These are phyloP conservation scores for Cyprinus carpio DNA, from an alignment of 2,113 vertebrate genomes.

Conservation along the genomic window DNA sequence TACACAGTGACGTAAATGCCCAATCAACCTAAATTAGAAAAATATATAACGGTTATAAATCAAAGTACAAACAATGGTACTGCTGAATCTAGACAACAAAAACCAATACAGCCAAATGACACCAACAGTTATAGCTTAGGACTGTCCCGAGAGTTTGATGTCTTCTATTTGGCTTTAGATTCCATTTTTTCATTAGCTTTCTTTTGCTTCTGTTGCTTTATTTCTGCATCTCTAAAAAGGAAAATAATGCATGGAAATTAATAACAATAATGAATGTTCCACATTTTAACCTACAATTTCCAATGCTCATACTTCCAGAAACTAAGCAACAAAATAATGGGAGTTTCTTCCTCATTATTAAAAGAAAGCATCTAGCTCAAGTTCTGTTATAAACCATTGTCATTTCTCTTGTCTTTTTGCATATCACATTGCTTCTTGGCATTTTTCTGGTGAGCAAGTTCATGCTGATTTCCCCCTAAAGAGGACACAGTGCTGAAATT, in stretches of 20 bases:
- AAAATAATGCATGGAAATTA: slow-evolving; percentile 48
- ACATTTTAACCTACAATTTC: neutral
- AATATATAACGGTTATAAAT: no score
- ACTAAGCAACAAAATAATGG: no score
- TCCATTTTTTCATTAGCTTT: slow-evolving; percentile 78
- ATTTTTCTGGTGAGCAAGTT: slow-evolving; percentile 78
- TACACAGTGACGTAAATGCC: slow-evolving; percentile 41
- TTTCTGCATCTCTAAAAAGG: slow-evolving; percentile 80
- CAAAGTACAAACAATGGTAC: no score
- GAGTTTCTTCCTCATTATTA: no score
- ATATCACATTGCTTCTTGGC: slow-evolving; percentile 79
- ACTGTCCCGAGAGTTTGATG: neutral
- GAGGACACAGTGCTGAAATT: neutral
- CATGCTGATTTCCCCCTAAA: slow-evolving; percentile 69
- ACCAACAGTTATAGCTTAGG: neutral
- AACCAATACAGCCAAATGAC: slow-evolving; percentile 1
- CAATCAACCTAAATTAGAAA: neutral
- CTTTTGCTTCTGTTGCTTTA: slow-evolving; percentile 88
- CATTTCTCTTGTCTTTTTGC: slow-evolving; percentile 76
- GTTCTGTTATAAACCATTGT: no score
- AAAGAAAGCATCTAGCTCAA: no score
- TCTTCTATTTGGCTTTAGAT: slow-evolving; percentile 70
- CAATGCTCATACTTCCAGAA: neutral
- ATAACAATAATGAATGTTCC: neutral
- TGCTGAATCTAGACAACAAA: neutral